Base-by-base conservation (phyloP, 1,140 invertebrate genomes). In the Camponotus floridanus region DNA sequence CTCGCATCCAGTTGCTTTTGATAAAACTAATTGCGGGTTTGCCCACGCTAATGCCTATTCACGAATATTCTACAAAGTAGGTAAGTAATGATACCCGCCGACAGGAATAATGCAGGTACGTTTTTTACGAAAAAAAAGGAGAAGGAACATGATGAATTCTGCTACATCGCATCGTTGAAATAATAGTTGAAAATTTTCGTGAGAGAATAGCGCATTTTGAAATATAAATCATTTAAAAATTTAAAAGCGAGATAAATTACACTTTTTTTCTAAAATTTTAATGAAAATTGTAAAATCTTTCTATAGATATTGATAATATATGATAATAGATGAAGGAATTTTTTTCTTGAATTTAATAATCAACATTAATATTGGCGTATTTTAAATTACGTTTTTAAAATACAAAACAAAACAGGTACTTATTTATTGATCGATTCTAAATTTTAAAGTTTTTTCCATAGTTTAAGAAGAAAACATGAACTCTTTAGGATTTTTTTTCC, bases 11-110 rank as follows among this genome's bases (percentile, higher is more conserved):
- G 92, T 93, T 93, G 93, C 92, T 94, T 94, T 94, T 94, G 94
- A 94, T 94, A 94, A 94, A 92, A 91, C 88, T 94, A 94, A 94
- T 94, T 94, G 93, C 90, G 88, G 93, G 93, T 92, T 93, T 93
- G 92, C 92, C 93, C 93, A 93, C 90, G 93, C 92, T 93, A 93
- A 93, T 93, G 89, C 90, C 79, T 91, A 89, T 91, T 92, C 91
- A 92, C 91, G 91, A 93, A 92, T 92, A 92, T 92, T 90, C 90
- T 91, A 89, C 88, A 85, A 92, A 92, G 89, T 92, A 92, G 92
- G 92, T 89, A 92, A 91, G 91, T 92, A 92, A 88, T 90, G 80
- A 91, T 93, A 91, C 89, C 89, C 89, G 85, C 84, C 85, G 80
- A 88, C 88, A 51, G 45, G 33, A 83, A 88, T 88, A 86, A 90